These are phyloP conservation scores for Diachrysia chrysitis DNA, from an alignment of 2,888 invertebrate genomes.

Conservation along the genomic window DNA sequence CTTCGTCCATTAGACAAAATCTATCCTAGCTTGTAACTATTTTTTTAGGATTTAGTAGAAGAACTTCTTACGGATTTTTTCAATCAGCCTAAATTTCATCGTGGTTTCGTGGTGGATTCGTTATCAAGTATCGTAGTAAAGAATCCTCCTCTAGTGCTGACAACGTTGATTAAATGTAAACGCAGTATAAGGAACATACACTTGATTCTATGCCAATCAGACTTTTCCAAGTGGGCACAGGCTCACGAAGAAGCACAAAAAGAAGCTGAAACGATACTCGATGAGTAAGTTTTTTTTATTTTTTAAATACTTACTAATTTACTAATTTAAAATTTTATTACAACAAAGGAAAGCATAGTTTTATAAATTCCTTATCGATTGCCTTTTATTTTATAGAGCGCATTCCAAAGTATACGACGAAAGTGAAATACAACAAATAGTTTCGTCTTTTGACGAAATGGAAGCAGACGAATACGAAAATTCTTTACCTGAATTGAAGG, in stretches of 20 bases:
- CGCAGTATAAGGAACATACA: slow-evolving; percentile 75
- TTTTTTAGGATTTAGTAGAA: slow-evolving; percentile 75
- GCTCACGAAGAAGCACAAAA: slow-evolving; percentile 74
- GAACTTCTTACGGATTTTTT: slow-evolving; percentile 79
- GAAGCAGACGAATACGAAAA: slow-evolving; percentile 76
- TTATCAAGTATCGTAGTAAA: slow-evolving; percentile 78
- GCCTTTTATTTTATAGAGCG: slow-evolving; percentile 54
- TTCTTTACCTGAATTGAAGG: slow-evolving; percentile 72
- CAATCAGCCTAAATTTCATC: slow-evolving; percentile 69
- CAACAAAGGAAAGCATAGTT: no score
- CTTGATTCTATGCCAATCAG: slow-evolving; percentile 80
- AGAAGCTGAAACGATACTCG: slow-evolving; percentile 66
- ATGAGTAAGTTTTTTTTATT: slow-evolving; percentile 31
- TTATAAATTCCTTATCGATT: no score
- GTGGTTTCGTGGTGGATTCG: slow-evolving; percentile 80
- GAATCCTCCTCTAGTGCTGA: slow-evolving; percentile 71
- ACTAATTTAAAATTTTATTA: no score
- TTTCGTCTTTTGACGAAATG: slow-evolving; percentile 76
- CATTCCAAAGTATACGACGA: slow-evolving; percentile 73
- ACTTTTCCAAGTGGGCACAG: slow-evolving; percentile 79
- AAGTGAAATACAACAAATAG: slow-evolving; percentile 75
- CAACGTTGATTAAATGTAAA: slow-evolving; percentile 79
- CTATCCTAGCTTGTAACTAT: slow-evolving; percentile 11
- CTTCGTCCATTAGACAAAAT: not conserved
- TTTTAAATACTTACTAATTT: not conserved